Base-by-base conservation (phyloP, 2,113 vertebrate genomes). In the Tapirus terrestris region DNA sequence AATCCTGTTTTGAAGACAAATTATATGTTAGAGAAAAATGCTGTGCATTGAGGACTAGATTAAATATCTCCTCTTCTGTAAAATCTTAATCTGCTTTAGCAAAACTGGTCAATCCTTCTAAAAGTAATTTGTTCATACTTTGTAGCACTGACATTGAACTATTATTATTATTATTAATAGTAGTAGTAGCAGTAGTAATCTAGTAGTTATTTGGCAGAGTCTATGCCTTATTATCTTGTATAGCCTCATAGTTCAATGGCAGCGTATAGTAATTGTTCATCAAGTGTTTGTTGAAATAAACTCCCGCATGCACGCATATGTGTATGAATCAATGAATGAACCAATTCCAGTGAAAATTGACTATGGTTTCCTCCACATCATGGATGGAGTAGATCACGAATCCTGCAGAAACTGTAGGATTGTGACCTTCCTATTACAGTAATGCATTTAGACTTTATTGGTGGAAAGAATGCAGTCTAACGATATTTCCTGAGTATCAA, bases 201-300 rank as follows among this genome's bases (percentile, higher is more conserved):
- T 33, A 82, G 18, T 33, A 76, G 27, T 43, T 84, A 80, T 53
- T 92, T 87, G 53, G 39, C 53, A 91, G n/a, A 25, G 8, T 6
- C 14, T 68, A 2, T 88, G 14, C 16, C 31, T 97, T 92, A 53
- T 81, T 91, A 20, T 73, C 13, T n/a, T 85, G 11, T 76, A 2
- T 72, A 31, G 79, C 21, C 11, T 90, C 10, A 76, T 43, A 77
- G 3, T 75, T 90, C 12, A 79, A 5, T 45, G 36, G 13, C 43
- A 93, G n/a, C 11, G 10, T 51, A 82, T 3, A 45, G 36, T 39
- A 93, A 21, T 60, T 96, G 18, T 13, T 87, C 48, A 79, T 82
- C 33, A 88, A 88, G 81, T 89, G 5, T 21, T 90, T 94, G 45
- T 33, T 95, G 43, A 94, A 94, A 75, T 87, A 17, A 82, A 92